Base-by-base conservation (phyloP, 1,140 invertebrate genomes). In the Lethrus apterus region DNA sequence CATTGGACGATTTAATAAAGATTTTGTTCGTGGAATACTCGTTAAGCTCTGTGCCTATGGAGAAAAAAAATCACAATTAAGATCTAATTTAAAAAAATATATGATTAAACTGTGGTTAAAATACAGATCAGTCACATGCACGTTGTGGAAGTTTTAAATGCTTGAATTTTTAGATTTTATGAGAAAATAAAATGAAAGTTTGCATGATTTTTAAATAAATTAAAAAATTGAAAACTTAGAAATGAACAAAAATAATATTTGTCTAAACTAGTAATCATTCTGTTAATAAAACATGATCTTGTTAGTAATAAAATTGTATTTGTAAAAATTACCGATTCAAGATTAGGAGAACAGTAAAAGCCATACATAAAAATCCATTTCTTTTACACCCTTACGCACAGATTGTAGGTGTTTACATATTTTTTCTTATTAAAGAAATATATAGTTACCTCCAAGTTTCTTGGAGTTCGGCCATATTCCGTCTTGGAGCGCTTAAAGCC, bases 391-490 rank as follows among this genome's bases (percentile, higher is more conserved):
- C 34, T 56, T 38, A 54, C 38, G 32, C 52, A 44, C 18, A 52
- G 33, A 33, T 52, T 58, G 55, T 61, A 64, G 23, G 62, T 63
- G 43, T 62, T 64, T 21, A 64, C 57, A 52, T 61, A 64, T 45
- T 57, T 57, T 30, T 51, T 50, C 48, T 56, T 57, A 53, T 64
- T 62, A 58, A 64, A 64, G 43, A 63, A 55, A 58, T 64, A 64
- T 17, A 64, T 63, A 65, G 52, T 63, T 63, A 65, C 63, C 61
- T 65, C 63, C 58, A 62, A 58, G 36, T 60, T 62, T 57, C 61
- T 58, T 52, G 63, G 61, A 51, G 60, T 64, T 26, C 42, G 45
- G 2, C 8, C 42, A 50, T 61, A 63, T 38, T 58, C 55, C 49
- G 52, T 54, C n/a, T 31, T 44, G 15, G 13, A 20, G 44, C 50